Percentiles rank a stretch among this genome's conserved stretches.
Conservation (phyloP, 2,888 invertebrate species). For the Stenurella melanura region DNA sequence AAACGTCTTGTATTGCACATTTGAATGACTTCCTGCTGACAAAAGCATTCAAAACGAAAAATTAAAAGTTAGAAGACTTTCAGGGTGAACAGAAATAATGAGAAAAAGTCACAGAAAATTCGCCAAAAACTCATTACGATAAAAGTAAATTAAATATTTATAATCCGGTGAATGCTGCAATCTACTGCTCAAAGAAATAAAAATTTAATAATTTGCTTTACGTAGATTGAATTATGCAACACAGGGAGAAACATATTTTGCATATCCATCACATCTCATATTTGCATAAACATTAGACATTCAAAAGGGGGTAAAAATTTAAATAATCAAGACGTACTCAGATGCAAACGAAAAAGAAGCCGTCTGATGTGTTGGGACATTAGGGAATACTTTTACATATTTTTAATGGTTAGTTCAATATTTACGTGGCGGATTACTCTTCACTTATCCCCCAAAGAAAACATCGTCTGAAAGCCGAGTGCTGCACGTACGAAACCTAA, state of each 20-base stretch:
- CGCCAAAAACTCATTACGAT: background rate
- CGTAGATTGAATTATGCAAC: slow-evolving; percentile 54
- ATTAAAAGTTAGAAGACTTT: background rate
- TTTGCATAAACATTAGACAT: slow-evolving; percentile 59
- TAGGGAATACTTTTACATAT: slow-evolving; percentile 56
- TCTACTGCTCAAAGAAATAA: slow-evolving; percentile 31
- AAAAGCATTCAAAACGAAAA: background rate
- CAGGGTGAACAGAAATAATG: background rate
- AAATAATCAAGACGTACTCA: slow-evolving; percentile 55
- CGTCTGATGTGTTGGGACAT: slow-evolving; percentile 56
- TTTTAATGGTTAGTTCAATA: slow-evolving; percentile 58
- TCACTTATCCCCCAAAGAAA: slow-evolving; percentile 34
- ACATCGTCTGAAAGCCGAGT: slow-evolving; percentile 22
- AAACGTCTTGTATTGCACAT: background rate
- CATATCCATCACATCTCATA: slow-evolving; percentile 55
- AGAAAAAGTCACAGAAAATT: background rate
- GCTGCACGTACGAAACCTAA: slow-evolving; percentile 8
- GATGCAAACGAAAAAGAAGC: slow-evolving; percentile 54
- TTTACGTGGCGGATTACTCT: slow-evolving; percentile 47
- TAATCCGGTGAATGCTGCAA: slow-evolving; percentile 11
- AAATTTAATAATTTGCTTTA: slow-evolving; percentile 54
- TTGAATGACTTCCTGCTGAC: background rate
- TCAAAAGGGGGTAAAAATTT: slow-evolving; percentile 56
- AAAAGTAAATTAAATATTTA: slow-evolving; percentile 33
- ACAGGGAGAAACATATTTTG: slow-evolving; percentile 52